These are phyloP conservation scores for Heliopora coerulea DNA, from an alignment of 92 coral and sea anemone genomes.

Conservation along the genomic window DNA sequence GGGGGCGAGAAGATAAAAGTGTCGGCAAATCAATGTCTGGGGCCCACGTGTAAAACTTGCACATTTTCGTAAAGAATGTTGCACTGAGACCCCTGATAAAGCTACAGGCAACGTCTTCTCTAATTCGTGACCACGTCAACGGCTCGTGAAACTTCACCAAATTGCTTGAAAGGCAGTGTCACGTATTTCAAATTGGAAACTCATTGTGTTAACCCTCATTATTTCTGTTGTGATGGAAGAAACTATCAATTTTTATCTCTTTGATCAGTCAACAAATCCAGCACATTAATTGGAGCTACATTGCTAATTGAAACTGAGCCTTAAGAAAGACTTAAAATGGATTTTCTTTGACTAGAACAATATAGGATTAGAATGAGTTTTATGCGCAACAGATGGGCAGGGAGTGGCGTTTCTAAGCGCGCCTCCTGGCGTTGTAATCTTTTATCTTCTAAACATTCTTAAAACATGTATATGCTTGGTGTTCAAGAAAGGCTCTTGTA, in stretches of 20 bases:
- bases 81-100: slow-evolving; percentile 1
- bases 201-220: neutral
- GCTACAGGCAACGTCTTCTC: slow-evolving; percentile 9
- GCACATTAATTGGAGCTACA: slow-evolving; percentile 17
- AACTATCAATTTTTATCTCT: neutral
- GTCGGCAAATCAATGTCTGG: neutral
- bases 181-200: too few relatives aligned
- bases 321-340: neutral
- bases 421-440: slow-evolving; percentile 30
- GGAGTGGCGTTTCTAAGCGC: neutral
- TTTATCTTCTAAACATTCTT: neutral
- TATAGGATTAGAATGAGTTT: neutral
- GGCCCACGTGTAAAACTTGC: neutral
- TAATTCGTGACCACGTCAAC: neutral
- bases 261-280: neutral
- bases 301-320: slow-evolving; percentile 9
- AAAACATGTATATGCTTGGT: slow-evolving; percentile 15
- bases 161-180: too few relatives aligned
- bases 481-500: slow-evolving; percentile 14
- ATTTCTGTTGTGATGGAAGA: slow-evolving; percentile 5
- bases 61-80: neutral
- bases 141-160: too few relatives aligned
- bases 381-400: slow-evolving; percentile 17
- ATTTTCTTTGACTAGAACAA: neutral
- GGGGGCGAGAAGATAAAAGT: neutral